Percentiles rank a stretch among this genome's conserved stretches.
Evolutionary conservation across 53 echinoderm and acorn worm species (phyloP).

Genomic region (Antedon mediterranea): DNA sequence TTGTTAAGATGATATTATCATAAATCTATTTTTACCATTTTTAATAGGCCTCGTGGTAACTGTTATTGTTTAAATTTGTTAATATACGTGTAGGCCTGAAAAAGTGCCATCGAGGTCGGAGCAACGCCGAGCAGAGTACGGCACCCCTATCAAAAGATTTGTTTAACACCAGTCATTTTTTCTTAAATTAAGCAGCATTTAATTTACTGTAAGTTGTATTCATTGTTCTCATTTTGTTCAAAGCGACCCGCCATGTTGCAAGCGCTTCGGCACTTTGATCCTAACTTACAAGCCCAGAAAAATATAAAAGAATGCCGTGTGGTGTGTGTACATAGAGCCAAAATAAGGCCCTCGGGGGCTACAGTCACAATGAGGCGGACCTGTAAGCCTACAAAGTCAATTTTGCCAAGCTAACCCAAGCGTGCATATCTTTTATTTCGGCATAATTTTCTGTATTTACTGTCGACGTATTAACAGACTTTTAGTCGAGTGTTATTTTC

Average conservation of each 20-base stretch:
- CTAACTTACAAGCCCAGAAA: not conserved
- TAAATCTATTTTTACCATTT: no score
- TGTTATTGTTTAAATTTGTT: no score
- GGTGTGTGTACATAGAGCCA: not conserved
- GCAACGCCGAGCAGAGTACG: no score
- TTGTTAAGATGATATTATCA: no score
- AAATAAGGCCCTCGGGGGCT: not conserved
- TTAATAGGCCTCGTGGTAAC: no score
- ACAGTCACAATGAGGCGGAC: not conserved
- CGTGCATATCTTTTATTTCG: not conserved
- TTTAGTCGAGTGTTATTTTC: no score
- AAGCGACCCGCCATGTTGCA: not conserved
- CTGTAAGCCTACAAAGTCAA: not conserved
- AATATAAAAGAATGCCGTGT: not conserved
- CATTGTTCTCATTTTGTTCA: not conserved
- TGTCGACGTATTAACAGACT: not conserved
- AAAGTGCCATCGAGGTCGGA: no score
- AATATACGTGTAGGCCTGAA: no score
- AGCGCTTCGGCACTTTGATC: not conserved
- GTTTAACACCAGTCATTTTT: not conserved
- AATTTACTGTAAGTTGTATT: not conserved
- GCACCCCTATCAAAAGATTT: no score
- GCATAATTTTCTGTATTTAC: not conserved
- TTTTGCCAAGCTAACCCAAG: not conserved
- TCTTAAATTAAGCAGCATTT: not conserved